Percentiles rank a stretch among this genome's conserved stretches.
Conservation (phyloP, 1,140 invertebrate genomes). For the Latrodectus geometricus region DNA sequence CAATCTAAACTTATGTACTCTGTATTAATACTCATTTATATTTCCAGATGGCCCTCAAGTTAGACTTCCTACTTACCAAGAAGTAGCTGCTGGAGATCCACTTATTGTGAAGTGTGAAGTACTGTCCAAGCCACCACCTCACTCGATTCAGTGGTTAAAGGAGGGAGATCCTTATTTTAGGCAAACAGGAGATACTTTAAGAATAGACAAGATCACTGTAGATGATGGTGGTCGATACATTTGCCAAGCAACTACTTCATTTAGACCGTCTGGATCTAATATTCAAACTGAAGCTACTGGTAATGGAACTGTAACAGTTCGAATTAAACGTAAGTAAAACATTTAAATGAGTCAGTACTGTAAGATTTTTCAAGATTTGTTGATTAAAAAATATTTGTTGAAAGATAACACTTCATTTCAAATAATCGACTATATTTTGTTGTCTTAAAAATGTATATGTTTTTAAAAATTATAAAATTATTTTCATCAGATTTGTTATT, state of each 20-base stretch:
- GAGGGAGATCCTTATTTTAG: constrained; percentile 86
- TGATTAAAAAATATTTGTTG: no score
- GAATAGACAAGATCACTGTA: constrained; percentile 80
- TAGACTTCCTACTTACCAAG: constrained; percentile 70
- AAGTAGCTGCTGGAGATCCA: constrained; percentile 85
- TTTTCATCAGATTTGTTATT: no score
- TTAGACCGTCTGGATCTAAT: constrained; percentile 76
- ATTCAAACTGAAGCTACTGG: constrained; percentile 75
- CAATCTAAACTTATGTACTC: neutral
- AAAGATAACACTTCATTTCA: no score
- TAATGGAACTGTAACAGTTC: constrained; percentile 80
- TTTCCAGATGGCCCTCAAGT: constrained; percentile 78
- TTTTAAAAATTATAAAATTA: no score
- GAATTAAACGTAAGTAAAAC: constrained; percentile 76
- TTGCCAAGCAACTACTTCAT: constrained; percentile 84
- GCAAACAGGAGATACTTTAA: constrained; percentile 80
- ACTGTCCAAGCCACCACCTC: constrained; percentile 79
- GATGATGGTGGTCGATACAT: constrained; percentile 87
- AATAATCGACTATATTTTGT: no score
- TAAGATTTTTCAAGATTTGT: no score
- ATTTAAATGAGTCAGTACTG: neutral
- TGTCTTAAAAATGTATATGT: no score
- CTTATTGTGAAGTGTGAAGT: constrained; percentile 88
- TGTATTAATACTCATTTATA: neutral
- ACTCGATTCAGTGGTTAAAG: constrained; percentile 86